A percentile compares a stretch with the other conserved stretches of the same genome.
These are phyloP conservation scores for Zaprionus tsacasi DNA, from an alignment of 1,140 invertebrate genomes.

Conservation along the genomic window DNA sequence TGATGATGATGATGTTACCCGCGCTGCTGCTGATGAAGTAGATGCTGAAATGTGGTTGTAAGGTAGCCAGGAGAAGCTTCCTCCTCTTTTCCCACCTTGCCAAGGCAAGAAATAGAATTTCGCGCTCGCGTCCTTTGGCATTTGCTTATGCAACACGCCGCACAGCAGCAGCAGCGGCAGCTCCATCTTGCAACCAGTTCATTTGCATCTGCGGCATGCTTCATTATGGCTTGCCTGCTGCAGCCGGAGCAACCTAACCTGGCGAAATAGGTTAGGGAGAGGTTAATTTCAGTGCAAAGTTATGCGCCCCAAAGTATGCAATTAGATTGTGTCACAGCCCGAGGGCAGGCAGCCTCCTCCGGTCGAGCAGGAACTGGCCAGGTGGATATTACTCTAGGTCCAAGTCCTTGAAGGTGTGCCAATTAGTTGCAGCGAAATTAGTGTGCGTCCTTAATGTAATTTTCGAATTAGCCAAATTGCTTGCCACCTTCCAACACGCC, in stretches of 20 bases:
- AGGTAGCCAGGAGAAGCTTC: not conserved
- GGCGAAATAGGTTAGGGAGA: constrained; percentile 78
- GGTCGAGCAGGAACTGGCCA: not conserved
- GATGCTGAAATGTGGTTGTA: constrained; percentile 16
- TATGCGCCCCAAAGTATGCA: constrained; percentile 76
- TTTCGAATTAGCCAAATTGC: constrained; percentile 71
- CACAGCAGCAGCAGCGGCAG: constrained; percentile 20
- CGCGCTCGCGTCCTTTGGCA: constrained; percentile 65
- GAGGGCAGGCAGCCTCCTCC: constrained; percentile 22
- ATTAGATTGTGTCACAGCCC: constrained; percentile 67
- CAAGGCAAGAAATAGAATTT: constrained; percentile 36
- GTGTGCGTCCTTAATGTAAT: constrained; percentile 65
- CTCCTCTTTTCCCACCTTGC: not conserved
- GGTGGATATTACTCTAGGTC: not conserved
- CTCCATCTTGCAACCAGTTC: constrained; percentile 60
- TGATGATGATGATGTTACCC: constrained; percentile 24
- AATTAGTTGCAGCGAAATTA: constrained; percentile 75
- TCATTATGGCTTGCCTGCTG: constrained; percentile 68
- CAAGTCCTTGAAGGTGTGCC: constrained; percentile 39
- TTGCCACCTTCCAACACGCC: not conserved
- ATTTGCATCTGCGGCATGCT: constrained; percentile 73
- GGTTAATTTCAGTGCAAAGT: constrained; percentile 82
- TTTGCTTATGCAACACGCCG: constrained; percentile 44
- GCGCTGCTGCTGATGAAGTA: constrained; percentile 12
- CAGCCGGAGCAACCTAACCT: constrained; percentile 36